Percentiles rank a stretch among this genome's conserved stretches.
phyloP scores from a whole-genome alignment of 2,113 vertebrate genomes.

The Cavia porcellus region DNA sequence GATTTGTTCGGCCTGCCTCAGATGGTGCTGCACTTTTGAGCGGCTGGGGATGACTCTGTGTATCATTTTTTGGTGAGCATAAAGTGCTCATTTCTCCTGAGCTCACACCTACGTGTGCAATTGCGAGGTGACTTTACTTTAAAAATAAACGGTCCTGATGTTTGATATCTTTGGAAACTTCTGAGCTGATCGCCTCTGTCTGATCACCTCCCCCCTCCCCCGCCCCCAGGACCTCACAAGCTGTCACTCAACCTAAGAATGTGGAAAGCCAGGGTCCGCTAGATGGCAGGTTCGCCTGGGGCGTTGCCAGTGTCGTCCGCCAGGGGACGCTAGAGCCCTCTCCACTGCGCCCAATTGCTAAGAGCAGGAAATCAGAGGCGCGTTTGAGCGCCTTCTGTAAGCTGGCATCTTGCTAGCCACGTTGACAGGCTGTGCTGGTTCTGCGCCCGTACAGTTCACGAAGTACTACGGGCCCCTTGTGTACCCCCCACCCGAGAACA shows the following conservation, averaged over 20 bases:
- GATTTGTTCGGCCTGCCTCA: fast-evolving
- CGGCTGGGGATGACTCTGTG: fast-evolving
- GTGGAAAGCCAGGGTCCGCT: background rate
- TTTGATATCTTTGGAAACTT: background rate
- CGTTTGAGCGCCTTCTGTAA: background rate
- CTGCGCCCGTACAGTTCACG: fast-evolving
- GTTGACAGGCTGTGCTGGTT: background rate
- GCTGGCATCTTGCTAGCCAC: too few relatives aligned
- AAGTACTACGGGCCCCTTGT: background rate
- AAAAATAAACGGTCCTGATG: background rate
- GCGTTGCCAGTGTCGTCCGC: background rate
- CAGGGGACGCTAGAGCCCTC: background rate
- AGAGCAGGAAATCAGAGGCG: background rate
- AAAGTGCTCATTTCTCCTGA: background rate
- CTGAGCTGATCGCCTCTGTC: background rate
- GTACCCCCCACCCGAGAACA: background rate
- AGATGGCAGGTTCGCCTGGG: background rate
- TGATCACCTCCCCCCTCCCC: background rate
- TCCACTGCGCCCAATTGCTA: background rate
- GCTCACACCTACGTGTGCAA: background rate
- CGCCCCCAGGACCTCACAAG: background rate
- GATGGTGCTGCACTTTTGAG: too few relatives aligned
- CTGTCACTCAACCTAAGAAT: background rate
- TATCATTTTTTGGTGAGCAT: background rate
- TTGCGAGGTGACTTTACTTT: background rate